Percentiles rank a stretch among this genome's conserved stretches.
Conservation (phyloP, 2,888 invertebrate genomes). For the Cinara cedri region DNA sequence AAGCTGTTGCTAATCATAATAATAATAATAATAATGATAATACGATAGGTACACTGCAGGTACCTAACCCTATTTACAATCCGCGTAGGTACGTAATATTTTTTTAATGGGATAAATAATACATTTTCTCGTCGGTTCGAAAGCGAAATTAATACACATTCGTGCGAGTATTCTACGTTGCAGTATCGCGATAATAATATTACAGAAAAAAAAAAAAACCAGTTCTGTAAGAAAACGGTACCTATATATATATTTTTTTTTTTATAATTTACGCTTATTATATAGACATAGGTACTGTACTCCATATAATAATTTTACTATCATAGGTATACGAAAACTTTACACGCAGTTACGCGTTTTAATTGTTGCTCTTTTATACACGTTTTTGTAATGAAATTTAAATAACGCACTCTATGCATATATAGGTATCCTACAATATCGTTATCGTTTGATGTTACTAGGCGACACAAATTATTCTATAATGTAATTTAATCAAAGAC, state of each 20-base stretch:
- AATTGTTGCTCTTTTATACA: background rate
- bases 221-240: too few relatives aligned
- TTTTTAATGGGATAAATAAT: slow-evolving; percentile 14
- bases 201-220: too few relatives aligned
- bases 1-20: background rate
- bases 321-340: background rate
- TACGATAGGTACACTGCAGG: too few relatives aligned
- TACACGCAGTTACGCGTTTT: background rate
- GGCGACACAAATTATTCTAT: background rate
- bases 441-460: background rate
- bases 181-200: background rate
- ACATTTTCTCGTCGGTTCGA: background rate
- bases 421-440: too few relatives aligned
- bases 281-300: too few relatives aligned
- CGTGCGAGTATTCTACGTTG: background rate
- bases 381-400: background rate
- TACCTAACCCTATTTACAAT: too few relatives aligned
- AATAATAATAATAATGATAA: slow-evolving; percentile 7
- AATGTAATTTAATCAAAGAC: slow-evolving; percentile 22
- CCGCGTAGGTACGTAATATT: background rate
- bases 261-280: too few relatives aligned
- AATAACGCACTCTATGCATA: background rate
- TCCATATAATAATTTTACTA: too few relatives aligned
- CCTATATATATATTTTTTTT: too few relatives aligned
- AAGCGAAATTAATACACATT: slow-evolving; percentile 12